Conservation (phyloP, 2,113 vertebrate species). For the Ailurus styani region DNA sequence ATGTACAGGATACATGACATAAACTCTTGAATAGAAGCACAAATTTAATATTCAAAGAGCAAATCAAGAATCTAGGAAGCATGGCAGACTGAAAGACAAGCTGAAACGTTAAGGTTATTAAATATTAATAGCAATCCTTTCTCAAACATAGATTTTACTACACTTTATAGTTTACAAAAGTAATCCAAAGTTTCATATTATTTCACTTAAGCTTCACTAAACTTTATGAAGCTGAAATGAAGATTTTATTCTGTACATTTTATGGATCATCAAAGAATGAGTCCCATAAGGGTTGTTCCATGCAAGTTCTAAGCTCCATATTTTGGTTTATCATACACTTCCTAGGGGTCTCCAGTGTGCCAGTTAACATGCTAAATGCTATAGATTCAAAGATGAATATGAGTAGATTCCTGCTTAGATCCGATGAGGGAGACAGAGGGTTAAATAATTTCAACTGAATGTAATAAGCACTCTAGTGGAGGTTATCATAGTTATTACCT, state of each 20-base stretch:
- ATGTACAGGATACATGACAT: not conserved
- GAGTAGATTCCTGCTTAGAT: not conserved
- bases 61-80: not conserved
- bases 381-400: not conserved
- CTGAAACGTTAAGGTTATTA: not conserved
- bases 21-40: not conserved
- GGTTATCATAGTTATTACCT: not conserved
- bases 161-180: not conserved
- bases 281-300: not conserved
- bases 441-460: not conserved
- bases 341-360: not conserved
- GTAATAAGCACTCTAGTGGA: not conserved
- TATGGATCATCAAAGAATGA: not conserved
- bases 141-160: not conserved
- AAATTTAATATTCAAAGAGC: conserved; percentile 11
- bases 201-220: not conserved
- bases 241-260: not conserved
- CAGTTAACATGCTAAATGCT: not conserved
- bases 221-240: not conserved
- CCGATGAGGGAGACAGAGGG: not conserved
- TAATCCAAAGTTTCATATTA: not conserved
- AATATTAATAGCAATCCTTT: not conserved
- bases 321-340: not conserved
- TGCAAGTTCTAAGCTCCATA: not conserved
- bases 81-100: not conserved